Evolutionary conservation across 2,113 vertebrate genomes (phyloP).

Genomic region (Macheiramphus alcinus): DNA sequence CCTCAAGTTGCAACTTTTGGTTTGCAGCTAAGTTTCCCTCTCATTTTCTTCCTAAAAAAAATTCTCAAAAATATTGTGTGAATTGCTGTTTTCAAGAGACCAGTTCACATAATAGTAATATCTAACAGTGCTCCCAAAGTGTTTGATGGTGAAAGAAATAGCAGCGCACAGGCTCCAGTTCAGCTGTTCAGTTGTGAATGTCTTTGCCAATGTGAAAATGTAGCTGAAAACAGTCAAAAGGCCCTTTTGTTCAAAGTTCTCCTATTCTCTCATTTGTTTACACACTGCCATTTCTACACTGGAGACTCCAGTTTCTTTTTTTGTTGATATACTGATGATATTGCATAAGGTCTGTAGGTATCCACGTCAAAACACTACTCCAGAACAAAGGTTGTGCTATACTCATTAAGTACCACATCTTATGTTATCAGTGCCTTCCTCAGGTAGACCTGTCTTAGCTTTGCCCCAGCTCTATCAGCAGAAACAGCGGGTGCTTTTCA

Average conservation of each 20-base stretch:
- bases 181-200: neutral
- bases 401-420: neutral
- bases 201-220: neutral
- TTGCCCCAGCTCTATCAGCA: neutral
- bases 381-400: neutral
- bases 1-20: neutral
- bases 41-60: constrained; percentile 7
- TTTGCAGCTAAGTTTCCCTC: constrained; percentile 6
- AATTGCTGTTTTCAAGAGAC: neutral
- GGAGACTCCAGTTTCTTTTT: neutral
- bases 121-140: neutral
- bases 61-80: neutral
- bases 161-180: neutral
- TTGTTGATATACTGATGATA: neutral
- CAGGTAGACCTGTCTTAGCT: neutral
- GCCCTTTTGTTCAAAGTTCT: neutral
- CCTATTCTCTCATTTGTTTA: neutral
- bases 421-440: neutral
- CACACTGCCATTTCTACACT: neutral
- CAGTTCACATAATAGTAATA: neutral
- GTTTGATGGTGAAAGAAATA: neutral
- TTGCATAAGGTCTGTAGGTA: neutral
- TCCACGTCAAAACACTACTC: neutral
- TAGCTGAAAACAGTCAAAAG: neutral
- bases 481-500: neutral